Evolutionary conservation across 2,113 vertebrate genomes (phyloP).

Genomic region (Prochilodus magdalenae): DNA sequence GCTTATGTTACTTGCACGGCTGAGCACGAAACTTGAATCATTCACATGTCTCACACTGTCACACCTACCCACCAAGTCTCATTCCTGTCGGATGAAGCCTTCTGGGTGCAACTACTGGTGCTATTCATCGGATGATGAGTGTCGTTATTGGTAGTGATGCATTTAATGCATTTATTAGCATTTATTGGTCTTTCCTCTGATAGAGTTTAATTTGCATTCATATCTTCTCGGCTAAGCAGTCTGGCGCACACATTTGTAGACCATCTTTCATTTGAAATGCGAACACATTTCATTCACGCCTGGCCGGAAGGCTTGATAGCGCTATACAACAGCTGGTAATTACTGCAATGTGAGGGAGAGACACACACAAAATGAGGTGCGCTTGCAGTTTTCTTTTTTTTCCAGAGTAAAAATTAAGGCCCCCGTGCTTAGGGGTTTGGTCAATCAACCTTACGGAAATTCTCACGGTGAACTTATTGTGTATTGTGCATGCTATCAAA

Average conservation of each 20-base stretch:
- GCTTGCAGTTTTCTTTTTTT: constrained; percentile 2
- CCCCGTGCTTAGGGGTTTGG: constrained; percentile 5
- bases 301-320: constrained; percentile 43
- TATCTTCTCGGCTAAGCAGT: constrained; percentile 20
- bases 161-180: neutral
- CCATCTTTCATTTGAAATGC: constrained; percentile 36
- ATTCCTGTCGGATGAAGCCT: too few species aligned
- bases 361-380: constrained; percentile 37
- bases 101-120: too few species aligned
- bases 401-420: constrained; percentile 25
- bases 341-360: constrained; percentile 26
- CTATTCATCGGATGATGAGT: too few species aligned
- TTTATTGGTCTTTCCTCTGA: neutral
- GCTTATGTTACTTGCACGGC: too few species aligned
- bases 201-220: neutral
- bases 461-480: constrained; percentile 10
- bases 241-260: neutral
- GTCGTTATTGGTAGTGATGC: neutral
- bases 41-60: too few species aligned
- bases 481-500: constrained; percentile 26
- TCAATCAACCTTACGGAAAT: constrained; percentile 26
- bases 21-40: too few species aligned
- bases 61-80: too few species aligned
- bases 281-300: constrained; percentile 43
- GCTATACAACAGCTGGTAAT: constrained; percentile 54